Percentiles rank a stretch among this genome's conserved stretches.
Conservation (phyloP, 2,888 invertebrate genomes). For the Pseudococcus jackbeardsleyi region DNA sequence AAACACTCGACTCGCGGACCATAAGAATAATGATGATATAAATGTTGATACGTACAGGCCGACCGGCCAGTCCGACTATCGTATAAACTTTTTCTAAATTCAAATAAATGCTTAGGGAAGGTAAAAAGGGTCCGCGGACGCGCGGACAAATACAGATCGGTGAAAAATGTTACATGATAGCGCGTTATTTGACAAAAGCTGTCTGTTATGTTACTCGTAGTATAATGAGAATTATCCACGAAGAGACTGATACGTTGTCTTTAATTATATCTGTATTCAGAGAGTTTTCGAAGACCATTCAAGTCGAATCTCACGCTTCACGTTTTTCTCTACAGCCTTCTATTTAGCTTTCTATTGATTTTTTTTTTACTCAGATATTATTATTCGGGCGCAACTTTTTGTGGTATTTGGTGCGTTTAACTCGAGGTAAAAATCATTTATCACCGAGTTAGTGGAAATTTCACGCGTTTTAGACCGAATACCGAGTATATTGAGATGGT, state of each 20-base stretch:
- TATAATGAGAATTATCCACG: constrained; percentile 31
- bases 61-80: background rate
- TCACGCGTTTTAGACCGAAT: constrained; percentile 28
- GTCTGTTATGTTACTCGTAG: constrained; percentile 8
- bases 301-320: constrained; percentile 50
- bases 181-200: constrained; percentile 49
- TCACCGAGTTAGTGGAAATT: constrained; percentile 18
- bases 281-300: constrained; percentile 17
- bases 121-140: background rate
- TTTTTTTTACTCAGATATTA: background rate
- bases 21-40: constrained; percentile 25
- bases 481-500: background rate
- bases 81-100: constrained; percentile 28
- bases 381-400: constrained; percentile 21
- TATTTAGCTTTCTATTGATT: constrained; percentile 1
- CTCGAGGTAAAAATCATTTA: constrained; percentile 20
- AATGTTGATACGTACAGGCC: constrained; percentile 3
- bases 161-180: constrained; percentile 53
- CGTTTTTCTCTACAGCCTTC: constrained; percentile 2
- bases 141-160: constrained; percentile 32
- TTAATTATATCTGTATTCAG: constrained; percentile 46
- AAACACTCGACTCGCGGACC: background rate
- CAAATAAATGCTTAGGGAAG: background rate
- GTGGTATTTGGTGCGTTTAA: background rate
- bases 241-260: constrained; percentile 45